phyloP scores from a whole-genome alignment of 2,888 invertebrate species.

The Bombyx huttoni region DNA sequence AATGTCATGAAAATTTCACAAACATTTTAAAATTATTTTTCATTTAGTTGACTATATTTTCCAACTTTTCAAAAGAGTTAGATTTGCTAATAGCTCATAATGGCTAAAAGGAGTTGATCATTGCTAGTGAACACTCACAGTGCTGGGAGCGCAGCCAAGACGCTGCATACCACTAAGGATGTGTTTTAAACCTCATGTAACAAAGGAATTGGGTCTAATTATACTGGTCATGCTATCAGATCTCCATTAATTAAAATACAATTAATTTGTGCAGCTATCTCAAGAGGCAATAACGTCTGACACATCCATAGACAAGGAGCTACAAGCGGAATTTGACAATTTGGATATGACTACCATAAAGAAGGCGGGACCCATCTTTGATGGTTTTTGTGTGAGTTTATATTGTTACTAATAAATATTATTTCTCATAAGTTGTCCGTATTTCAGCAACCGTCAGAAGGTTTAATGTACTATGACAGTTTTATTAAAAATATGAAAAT shows the following conservation, averaged over 20 bases:
- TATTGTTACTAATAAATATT: slow-evolving; percentile 2
- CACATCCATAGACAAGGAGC: slow-evolving; percentile 37
- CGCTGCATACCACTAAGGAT: no score
- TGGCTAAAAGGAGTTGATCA: no score
- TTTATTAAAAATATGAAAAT: no score
- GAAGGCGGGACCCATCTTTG: slow-evolving; percentile 85
- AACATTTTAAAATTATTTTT: neutral
- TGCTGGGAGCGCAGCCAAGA: no score
- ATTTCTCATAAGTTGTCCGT: neutral
- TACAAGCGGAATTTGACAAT: slow-evolving; percentile 42
- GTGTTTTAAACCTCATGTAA: no score
- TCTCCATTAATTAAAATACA: neutral
- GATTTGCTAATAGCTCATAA: no score
- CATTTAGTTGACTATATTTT: neutral
- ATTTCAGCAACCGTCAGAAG: no score
- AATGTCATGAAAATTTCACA: neutral
- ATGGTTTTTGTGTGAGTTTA: slow-evolving; percentile 85
- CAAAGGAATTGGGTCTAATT: no score
- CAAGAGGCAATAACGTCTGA: slow-evolving; percentile 41
- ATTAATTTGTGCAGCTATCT: slow-evolving; percentile 23
- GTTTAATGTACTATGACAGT: no score
- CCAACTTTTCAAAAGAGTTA: no score
- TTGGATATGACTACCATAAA: slow-evolving; percentile 77
- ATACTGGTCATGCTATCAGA: neutral
- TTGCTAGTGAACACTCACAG: no score